Evolutionary conservation across 2,797 vertebrate species (phyloP).

Genomic region (Petrocephalus sullivani): DNA sequence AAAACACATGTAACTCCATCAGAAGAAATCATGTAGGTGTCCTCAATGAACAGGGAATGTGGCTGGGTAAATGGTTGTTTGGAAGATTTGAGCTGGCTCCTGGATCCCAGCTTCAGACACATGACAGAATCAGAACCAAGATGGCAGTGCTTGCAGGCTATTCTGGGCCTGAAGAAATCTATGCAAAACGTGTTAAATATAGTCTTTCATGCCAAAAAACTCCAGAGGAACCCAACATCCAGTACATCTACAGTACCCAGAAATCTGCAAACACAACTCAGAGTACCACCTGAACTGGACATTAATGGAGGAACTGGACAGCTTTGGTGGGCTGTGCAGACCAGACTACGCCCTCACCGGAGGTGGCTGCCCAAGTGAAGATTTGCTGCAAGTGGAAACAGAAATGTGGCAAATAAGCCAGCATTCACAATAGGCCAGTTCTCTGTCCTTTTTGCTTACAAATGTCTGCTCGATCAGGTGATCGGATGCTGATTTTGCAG

Average conservation of each 20-base stretch:
- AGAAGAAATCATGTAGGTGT: neutral
- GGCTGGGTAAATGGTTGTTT: neutral
- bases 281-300: neutral
- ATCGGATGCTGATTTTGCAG: too few relatives aligned
- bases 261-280: neutral
- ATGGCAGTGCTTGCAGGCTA: neutral
- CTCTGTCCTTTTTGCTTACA: neutral
- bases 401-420: neutral
- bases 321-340: neutral
- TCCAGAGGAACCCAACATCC: neutral
- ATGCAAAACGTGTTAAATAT: neutral
- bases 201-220: neutral
- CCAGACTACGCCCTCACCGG: neutral
- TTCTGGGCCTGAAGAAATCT: neutral
- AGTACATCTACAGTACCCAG: neutral
- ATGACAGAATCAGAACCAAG: neutral
- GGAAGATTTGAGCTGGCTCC: neutral
- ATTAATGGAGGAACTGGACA: neutral
- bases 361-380: too few relatives aligned
- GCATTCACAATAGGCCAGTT: neutral
- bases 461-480: neutral
- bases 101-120: neutral
- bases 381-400: neutral
- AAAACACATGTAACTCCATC: neutral
- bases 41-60: neutral